These are phyloP conservation scores for Sussaba pulchella DNA, from an alignment of 2,888 invertebrate genomes.

Conservation along the genomic window DNA sequence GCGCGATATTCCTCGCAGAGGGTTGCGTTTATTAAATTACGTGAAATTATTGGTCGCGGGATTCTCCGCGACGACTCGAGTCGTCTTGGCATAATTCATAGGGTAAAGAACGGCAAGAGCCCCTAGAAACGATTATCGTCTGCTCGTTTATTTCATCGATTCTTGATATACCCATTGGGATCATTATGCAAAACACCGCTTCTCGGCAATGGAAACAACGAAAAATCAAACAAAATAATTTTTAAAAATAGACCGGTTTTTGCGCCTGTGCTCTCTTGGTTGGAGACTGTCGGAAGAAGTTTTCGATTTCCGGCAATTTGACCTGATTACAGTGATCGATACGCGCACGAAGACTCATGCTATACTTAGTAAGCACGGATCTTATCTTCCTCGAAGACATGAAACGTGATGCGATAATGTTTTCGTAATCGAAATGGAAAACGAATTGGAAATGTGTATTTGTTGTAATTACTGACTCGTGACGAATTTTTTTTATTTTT, in stretches of 20 bases:
- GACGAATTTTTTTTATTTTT: too few species aligned
- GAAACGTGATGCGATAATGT: neutral
- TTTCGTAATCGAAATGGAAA: neutral
- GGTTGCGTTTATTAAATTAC: constrained; percentile 83
- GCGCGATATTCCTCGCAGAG: constrained; percentile 61
- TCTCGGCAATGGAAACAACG: constrained; percentile 15
- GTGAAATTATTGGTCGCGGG: constrained; percentile 80
- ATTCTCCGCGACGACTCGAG: constrained; percentile 65
- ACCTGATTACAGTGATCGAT: constrained; percentile 37
- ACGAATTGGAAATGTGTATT: neutral
- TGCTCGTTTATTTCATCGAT: constrained; percentile 59
- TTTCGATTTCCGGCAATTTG: constrained; percentile 45
- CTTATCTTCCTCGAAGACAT: neutral
- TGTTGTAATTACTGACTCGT: too few species aligned
- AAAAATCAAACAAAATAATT: neutral
- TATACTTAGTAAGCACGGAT: constrained; percentile 15
- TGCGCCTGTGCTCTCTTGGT: too few species aligned
- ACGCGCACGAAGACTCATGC: neutral
- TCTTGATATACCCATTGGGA: constrained; percentile 53
- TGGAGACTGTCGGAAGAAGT: constrained; percentile 1
- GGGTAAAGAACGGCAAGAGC: constrained; percentile 53
- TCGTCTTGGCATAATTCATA: constrained; percentile 67
- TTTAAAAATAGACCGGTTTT: constrained; percentile 37
- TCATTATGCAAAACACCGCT: constrained; percentile 55
- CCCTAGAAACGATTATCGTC: constrained; percentile 48